These are phyloP conservation scores for Fringilla coelebs DNA, from an alignment of 2,797 vertebrate species.

Conservation along the genomic window DNA sequence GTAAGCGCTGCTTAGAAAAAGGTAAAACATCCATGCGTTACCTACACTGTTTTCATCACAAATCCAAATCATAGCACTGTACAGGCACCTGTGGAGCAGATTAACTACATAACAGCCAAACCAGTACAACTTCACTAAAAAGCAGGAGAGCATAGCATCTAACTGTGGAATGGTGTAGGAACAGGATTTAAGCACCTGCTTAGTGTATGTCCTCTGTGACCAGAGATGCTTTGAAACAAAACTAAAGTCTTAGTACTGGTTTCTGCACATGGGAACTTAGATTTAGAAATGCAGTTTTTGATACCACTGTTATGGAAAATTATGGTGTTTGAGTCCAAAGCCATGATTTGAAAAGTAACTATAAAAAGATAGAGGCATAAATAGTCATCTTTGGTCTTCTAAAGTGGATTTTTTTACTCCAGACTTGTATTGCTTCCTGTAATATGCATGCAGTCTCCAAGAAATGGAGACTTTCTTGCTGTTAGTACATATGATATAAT, in stretches of 20 bases:
- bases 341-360: background rate
- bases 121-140: background rate
- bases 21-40: background rate
- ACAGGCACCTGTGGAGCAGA: background rate
- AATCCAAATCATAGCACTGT: background rate
- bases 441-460: background rate
- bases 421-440: background rate
- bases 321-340: background rate
- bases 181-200: background rate
- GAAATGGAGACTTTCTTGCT: background rate
- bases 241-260: background rate
- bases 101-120: background rate
- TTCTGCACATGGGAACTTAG: background rate
- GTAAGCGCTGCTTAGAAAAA: background rate
- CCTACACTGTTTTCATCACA: background rate
- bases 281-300: background rate
- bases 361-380: background rate
- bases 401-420: background rate
- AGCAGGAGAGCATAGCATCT: background rate
- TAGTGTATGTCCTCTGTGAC: background rate
- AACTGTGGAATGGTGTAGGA: background rate
- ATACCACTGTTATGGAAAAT: background rate
- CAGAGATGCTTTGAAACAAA: background rate
- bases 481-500: background rate
- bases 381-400: background rate